A percentile compares a stretch with the other conserved stretches of the same genome.
phyloP scores from a whole-genome alignment of 2,113 vertebrate species.

The Hoplias malabaricus region DNA sequence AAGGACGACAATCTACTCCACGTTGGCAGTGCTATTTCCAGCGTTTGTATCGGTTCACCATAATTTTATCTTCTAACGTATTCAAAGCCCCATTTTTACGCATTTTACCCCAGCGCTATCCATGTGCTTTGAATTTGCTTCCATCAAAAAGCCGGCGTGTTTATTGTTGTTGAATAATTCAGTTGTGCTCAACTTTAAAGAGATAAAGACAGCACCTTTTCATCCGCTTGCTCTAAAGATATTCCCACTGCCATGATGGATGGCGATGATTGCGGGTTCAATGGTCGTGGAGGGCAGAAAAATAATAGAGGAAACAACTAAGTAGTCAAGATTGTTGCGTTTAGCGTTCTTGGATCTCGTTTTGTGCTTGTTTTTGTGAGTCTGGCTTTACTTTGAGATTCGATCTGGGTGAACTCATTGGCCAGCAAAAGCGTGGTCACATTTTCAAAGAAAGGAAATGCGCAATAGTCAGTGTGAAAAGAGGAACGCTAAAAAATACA shows the following conservation, averaged over 20 bases:
- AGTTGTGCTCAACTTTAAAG: constrained; percentile 11
- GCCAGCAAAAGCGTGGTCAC: neutral
- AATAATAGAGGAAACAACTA: constrained; percentile 9
- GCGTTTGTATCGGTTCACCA: constrained; percentile 42
- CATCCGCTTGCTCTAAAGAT: constrained; percentile 13
- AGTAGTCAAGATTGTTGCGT: neutral
- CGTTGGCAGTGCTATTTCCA: constrained; percentile 38
- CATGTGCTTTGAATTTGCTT: constrained; percentile 45
- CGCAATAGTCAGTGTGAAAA: neutral
- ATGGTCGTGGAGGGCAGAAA: neutral
- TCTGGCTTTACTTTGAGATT: neutral
- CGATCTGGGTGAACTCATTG: neutral
- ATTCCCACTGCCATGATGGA: constrained; percentile 15
- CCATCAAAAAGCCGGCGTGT: constrained; percentile 26
- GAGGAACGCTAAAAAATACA: no score
- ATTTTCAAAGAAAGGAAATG: neutral
- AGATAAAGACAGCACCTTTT: constrained; percentile 22
- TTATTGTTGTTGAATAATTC: constrained; percentile 36
- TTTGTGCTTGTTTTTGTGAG: neutral
- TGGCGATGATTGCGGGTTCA: neutral
- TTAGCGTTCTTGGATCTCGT: neutral
- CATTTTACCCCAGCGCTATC: constrained; percentile 22
- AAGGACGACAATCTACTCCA: constrained; percentile 37
- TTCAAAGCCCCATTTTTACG: constrained; percentile 29
- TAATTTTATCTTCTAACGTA: constrained; percentile 50